A percentile compares a stretch with the other conserved stretches of the same genome.
These are phyloP conservation scores for Lumbricus terrestris DNA, from an alignment of 2,888 invertebrate species.

Conservation along the genomic window DNA sequence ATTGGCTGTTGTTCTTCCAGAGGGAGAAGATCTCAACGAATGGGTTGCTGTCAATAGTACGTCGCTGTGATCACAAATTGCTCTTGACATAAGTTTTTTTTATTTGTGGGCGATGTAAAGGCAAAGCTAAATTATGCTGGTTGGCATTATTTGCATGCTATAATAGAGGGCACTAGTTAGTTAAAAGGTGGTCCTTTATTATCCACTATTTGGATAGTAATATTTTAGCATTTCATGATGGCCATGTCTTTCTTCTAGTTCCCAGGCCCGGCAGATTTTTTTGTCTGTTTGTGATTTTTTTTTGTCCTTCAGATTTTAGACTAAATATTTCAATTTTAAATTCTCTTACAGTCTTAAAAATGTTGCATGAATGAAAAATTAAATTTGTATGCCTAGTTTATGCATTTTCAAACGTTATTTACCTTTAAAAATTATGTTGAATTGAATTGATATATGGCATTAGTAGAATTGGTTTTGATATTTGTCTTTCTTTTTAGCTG, in stretches of 20 bases:
- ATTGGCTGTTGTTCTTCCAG: slow-evolving; percentile 92
- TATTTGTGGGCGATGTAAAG: not conserved
- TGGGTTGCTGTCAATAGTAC: slow-evolving; percentile 99
- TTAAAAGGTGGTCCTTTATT: too few species aligned
- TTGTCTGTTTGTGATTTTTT: too few species aligned
- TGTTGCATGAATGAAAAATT: not conserved
- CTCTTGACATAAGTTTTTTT: not conserved
- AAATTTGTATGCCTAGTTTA: not conserved
- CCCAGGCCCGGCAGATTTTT: too few species aligned
- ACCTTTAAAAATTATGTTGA: not conserved
- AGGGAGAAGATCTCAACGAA: slow-evolving; percentile 98
- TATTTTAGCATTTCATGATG: not conserved
- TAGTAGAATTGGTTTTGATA: not conserved
- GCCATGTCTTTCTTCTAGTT: not conserved
- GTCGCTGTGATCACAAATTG: slow-evolving; percentile 59
- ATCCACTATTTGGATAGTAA: not conserved
- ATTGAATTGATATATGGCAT: too few species aligned
- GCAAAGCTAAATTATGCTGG: not conserved
- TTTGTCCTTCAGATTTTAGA: not conserved
- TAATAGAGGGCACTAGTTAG: not conserved
- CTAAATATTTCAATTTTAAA: not conserved
- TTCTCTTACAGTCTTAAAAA: slow-evolving; percentile 3
- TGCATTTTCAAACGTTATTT: not conserved
- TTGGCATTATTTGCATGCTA: not conserved
- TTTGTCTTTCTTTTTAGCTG: slow-evolving; percentile 69